Percentiles rank a stretch among this genome's conserved stretches.
Evolutionary conservation across 2,113 vertebrate species (phyloP).

Genomic region (Laticauda colubrina): DNA sequence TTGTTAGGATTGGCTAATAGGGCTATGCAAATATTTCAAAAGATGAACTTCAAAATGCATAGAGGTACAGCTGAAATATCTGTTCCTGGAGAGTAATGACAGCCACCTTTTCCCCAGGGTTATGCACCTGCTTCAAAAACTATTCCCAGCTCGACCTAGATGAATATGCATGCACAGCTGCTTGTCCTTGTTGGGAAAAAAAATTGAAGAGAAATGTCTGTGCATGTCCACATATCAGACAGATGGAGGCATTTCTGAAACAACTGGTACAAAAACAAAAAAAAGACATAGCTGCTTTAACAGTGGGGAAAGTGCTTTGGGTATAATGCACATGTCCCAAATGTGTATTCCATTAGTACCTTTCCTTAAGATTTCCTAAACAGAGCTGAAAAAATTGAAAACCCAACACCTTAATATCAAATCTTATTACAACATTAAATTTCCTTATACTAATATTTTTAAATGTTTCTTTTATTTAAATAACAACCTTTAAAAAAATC

Average conservation of each 20-base stretch:
- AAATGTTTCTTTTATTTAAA: background rate
- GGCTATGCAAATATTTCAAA: background rate
- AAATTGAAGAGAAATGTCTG: background rate
- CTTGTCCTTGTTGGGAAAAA: background rate
- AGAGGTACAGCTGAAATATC: background rate
- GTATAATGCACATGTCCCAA: background rate
- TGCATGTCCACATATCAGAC: background rate
- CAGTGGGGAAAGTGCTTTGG: background rate
- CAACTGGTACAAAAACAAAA: background rate
- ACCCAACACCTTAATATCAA: background rate
- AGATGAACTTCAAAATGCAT: background rate
- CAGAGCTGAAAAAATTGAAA: background rate
- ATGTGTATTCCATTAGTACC: background rate
- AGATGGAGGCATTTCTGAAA: background rate
- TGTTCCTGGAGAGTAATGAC: background rate
- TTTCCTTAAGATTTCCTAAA: background rate
- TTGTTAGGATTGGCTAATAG: background rate
- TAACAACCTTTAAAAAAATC: background rate
- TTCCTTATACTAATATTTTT: background rate
- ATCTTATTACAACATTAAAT: background rate
- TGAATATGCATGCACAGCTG: background rate
- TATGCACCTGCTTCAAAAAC: background rate
- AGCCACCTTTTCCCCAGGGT: background rate
- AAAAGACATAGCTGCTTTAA: background rate
- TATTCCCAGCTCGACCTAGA: background rate